Base-by-base conservation (phyloP, 2,888 invertebrate species). In the Sarcophaga caerulescens region DNA sequence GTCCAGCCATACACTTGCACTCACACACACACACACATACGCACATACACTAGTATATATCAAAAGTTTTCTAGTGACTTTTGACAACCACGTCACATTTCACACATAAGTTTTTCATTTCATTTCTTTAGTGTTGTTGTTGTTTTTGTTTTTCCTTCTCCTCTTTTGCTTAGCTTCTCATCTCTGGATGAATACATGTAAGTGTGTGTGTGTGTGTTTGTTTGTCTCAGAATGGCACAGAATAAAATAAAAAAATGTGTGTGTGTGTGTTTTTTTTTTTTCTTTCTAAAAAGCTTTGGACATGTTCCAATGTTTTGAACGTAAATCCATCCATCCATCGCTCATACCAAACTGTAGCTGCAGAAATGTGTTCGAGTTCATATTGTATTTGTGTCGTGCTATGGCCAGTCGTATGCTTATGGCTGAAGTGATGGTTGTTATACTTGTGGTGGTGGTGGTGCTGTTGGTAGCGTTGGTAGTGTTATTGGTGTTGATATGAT, bases 1-100 rank as follows among this genome's bases (percentile, higher is more conserved):
- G 35, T 35, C 35, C 6, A 35, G 3, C 25, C 0, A 25, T 25
- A 25, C 25, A 25, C 5, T 3, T 35, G 35, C 35, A 35, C 6
- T 35, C 88, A 89, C 88, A 88, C 89, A 89, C 89, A 19, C 90
- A n/a, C n/a, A n/a, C n/a, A n/a, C n/a, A n/a, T n/a, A n/a, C n/a
- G n/a, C 88, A 88, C 89, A 89, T 89, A 19, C 90, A 89, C 89
- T 90, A 89, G 90, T 89, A 90, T 89, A 90, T 89, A 89, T 91
- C 90, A 92, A 90, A 92, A 92, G 90, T 92, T 92, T 86, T 91
- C 89, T 91, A 90, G 92, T 92, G 92, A 91, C 91, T 91, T 92
- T 90, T 92, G 91, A 92, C 91, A 92, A 90, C 89, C 89, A 88
- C 91, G 90, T 91, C 92, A 91, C 90, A 90, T 90, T 90, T 89